phyloP scores from a whole-genome alignment of 2,888 invertebrate genomes.

The Ferrisia virgata region DNA sequence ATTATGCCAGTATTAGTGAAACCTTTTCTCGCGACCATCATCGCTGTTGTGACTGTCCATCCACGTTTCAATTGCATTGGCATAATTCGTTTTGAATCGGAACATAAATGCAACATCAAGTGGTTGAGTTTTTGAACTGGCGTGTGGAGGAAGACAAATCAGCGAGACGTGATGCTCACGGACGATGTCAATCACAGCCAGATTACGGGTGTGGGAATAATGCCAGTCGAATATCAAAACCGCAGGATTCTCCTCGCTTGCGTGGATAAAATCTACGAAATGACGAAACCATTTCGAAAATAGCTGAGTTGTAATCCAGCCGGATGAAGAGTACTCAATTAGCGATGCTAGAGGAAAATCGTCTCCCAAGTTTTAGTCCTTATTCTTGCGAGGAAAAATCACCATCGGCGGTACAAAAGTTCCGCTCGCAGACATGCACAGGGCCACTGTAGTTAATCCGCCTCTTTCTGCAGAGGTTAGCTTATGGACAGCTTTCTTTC shows the following conservation, averaged over 20 bases:
- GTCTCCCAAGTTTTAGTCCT: not conserved
- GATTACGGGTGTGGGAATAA: conserved; percentile 50
- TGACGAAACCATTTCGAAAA: not conserved
- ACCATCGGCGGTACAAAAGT: conserved; percentile 36
- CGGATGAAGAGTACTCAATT: not conserved
- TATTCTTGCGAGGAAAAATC: conserved; percentile 12
- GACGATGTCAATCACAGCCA: conserved; percentile 51
- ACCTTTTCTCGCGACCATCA: too few relatives aligned
- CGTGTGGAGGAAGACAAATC: conserved; percentile 44
- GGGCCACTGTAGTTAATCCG: not conserved
- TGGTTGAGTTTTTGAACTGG: conserved; percentile 44
- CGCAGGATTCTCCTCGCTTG: not conserved
- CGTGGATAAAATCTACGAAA: not conserved
- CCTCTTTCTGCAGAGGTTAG: not conserved
- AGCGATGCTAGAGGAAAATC: too few relatives aligned
- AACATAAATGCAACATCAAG: conserved; percentile 1
- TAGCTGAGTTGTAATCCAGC: not conserved
- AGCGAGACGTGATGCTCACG: conserved; percentile 37
- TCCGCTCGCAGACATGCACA: not conserved
- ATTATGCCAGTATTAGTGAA: too few relatives aligned
- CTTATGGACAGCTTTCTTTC: not conserved
- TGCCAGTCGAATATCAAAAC: not conserved
- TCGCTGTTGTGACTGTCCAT: too few relatives aligned
- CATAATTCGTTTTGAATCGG: not conserved
- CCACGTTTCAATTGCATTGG: too few relatives aligned